Percentiles rank a stretch among this genome's conserved stretches.
Evolutionary conservation across 2,113 vertebrate species (phyloP).

Genomic region (Brachyhypopomus occidentalis): DNA sequence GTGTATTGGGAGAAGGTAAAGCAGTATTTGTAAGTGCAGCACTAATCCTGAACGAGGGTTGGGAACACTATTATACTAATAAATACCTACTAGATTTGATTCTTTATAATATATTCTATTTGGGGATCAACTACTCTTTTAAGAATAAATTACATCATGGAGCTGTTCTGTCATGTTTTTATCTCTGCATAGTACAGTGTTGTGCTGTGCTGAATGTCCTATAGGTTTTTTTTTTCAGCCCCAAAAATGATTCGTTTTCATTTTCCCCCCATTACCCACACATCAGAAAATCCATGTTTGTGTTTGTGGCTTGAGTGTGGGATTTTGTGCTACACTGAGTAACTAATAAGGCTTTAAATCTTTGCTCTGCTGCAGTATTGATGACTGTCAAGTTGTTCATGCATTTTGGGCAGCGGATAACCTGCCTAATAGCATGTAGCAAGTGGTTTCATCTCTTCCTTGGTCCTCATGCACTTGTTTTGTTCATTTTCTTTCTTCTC

Average conservation of each 20-base stretch:
- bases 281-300: conserved; percentile 33
- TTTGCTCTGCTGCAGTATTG: conserved; percentile 70
- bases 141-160: background rate
- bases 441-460: conserved; percentile 58
- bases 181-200: background rate
- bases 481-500: conserved; percentile 59
- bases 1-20: background rate
- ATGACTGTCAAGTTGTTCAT: conserved; percentile 63
- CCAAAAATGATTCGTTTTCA: conserved; percentile 9
- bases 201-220: background rate
- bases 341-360: conserved; percentile 58
- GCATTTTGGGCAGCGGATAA: conserved; percentile 64
- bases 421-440: conserved; percentile 60
- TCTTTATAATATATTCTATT: background rate
- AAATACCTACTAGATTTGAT: no score
- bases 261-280: conserved; percentile 13
- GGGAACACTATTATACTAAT: no score
- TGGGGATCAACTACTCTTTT: background rate
- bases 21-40: background rate
- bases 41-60: no score
- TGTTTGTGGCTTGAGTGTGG: conserved; percentile 22
- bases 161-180: background rate
- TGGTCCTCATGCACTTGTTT: conserved; percentile 54
- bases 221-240: background rate
- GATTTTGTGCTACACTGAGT: conserved; percentile 28